phyloP scores from a whole-genome alignment of 2,888 invertebrate genomes.

The Calameuta pallipes region DNA sequence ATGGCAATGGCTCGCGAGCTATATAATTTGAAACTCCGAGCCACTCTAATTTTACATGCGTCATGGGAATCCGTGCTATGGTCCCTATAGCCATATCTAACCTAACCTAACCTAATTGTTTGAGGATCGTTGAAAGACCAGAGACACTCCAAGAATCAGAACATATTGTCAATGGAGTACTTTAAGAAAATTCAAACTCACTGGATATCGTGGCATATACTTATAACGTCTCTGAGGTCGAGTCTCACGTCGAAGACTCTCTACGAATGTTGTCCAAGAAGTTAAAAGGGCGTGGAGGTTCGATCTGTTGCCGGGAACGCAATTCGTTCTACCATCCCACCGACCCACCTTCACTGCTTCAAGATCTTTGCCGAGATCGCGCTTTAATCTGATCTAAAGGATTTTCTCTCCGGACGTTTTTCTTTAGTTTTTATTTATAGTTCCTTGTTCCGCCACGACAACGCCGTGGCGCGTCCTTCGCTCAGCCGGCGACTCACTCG shows the following conservation, averaged over 20 bases:
- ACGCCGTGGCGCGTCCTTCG: not conserved
- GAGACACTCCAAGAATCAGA: not conserved
- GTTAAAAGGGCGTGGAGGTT: conserved; percentile 18
- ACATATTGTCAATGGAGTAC: not conserved
- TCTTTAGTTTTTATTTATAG: not conserved
- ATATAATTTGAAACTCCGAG: conserved; percentile 21
- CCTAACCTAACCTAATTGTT: not conserved
- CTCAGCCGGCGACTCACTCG: conserved; percentile 8
- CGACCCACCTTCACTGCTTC: conserved; percentile 15
- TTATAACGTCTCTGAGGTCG: not conserved
- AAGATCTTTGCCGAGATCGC: conserved; percentile 31
- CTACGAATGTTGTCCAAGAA: conserved; percentile 18
- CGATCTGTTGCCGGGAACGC: conserved; percentile 24
- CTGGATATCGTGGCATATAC: not conserved
- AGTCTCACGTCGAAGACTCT: not conserved
- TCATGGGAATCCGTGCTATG: conserved; percentile 41
- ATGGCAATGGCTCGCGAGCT: conserved; percentile 34
- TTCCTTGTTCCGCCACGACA: not conserved
- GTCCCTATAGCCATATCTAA: not conserved
- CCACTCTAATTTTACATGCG: conserved; percentile 45
- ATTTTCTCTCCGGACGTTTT: conserved; percentile 21
- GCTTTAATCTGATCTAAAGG: conserved; percentile 37
- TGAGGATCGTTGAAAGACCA: not conserved
- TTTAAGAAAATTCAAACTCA: not conserved
- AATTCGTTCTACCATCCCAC: conserved; percentile 30